Conservation (phyloP, 2,797 vertebrate species). For the Cyclopterus lumpus region DNA sequence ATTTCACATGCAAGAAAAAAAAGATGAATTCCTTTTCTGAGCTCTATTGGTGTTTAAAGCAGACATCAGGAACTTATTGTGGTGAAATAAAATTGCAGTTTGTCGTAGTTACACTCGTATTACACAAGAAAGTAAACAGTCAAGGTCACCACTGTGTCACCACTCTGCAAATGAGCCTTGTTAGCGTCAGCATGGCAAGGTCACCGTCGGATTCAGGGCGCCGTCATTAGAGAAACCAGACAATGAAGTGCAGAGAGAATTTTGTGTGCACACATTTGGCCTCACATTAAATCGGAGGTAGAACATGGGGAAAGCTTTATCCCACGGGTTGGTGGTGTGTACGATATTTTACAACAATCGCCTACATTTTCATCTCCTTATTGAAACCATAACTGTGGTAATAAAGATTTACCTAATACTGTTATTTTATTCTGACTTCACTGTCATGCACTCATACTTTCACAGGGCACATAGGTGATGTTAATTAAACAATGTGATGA, state of each 20-base stretch:
- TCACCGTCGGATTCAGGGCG: conserved; percentile 42
- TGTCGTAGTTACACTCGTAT: not conserved
- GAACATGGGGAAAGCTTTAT: not conserved
- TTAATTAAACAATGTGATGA: not conserved
- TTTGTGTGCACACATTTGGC: conserved; percentile 59
- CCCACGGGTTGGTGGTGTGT: conserved; percentile 56
- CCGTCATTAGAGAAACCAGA: conserved; percentile 64
- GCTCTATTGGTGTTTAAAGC: not conserved
- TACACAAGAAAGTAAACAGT: conserved; percentile 5
- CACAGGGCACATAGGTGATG: not conserved
- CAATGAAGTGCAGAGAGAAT: conserved; percentile 58
- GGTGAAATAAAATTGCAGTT: not conserved
- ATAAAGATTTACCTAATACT: conserved; percentile 17
- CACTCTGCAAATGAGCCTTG: conserved; percentile 49
- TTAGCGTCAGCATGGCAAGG: conserved; percentile 41
- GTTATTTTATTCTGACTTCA: conserved; percentile 11
- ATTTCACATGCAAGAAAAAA: conserved; percentile 9
- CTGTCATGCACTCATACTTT: not conserved
- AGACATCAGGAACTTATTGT: not conserved
- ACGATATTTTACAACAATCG: conserved; percentile 23
- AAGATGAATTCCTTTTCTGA: not conserved
- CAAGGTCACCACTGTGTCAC: conserved; percentile 54
- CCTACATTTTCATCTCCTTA: conserved; percentile 38
- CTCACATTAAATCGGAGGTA: conserved; percentile 44
- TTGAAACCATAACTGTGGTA: conserved; percentile 21